These are phyloP conservation scores for Leucania comma DNA, from an alignment of 2,888 invertebrate genomes.

Conservation along the genomic window DNA sequence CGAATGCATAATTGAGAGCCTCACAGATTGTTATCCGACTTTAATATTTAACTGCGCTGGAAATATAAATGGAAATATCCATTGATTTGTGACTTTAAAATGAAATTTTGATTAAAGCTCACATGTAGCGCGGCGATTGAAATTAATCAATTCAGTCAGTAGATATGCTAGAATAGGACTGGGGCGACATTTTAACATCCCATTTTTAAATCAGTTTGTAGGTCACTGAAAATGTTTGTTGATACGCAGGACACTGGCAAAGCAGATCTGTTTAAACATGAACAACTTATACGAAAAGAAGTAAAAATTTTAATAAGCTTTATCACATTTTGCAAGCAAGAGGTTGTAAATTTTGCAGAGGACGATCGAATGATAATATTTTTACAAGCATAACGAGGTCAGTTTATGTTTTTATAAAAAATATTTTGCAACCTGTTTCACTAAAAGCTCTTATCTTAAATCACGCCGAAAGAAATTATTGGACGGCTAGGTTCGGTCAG, in stretches of 20 bases:
- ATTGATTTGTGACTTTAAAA: slow-evolving; percentile 66
- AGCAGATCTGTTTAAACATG: slow-evolving; percentile 1
- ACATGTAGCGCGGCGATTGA: slow-evolving; percentile 61
- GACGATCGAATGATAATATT: slow-evolving; percentile 55
- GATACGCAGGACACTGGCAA: not conserved
- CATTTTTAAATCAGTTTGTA: slow-evolving; percentile 31
- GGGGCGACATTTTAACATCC: slow-evolving; percentile 44
- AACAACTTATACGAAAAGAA: slow-evolving; percentile 11
- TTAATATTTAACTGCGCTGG: slow-evolving; percentile 58
- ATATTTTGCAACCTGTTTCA: slow-evolving; percentile 15
- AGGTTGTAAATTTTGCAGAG: slow-evolving; percentile 42
- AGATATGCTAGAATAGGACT: slow-evolving; percentile 58
- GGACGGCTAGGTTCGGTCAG: not conserved
- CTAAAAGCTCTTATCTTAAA: slow-evolving; percentile 41
- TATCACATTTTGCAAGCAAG: slow-evolving; percentile 44
- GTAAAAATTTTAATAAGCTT: slow-evolving; percentile 38
- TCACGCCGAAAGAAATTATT: slow-evolving; percentile 20
- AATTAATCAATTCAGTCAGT: slow-evolving; percentile 63
- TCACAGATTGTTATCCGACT: slow-evolving; percentile 31
- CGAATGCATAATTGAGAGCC: slow-evolving; percentile 43
- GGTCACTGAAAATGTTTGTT: slow-evolving; percentile 30
- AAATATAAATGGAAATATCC: slow-evolving; percentile 65
- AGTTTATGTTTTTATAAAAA: slow-evolving; percentile 32
- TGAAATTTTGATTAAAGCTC: slow-evolving; percentile 68
- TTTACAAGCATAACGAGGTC: slow-evolving; percentile 45